These are phyloP conservation scores for Branchipolynoe longqiensis DNA, from an alignment of 2,888 invertebrate species.

Conservation along the genomic window DNA sequence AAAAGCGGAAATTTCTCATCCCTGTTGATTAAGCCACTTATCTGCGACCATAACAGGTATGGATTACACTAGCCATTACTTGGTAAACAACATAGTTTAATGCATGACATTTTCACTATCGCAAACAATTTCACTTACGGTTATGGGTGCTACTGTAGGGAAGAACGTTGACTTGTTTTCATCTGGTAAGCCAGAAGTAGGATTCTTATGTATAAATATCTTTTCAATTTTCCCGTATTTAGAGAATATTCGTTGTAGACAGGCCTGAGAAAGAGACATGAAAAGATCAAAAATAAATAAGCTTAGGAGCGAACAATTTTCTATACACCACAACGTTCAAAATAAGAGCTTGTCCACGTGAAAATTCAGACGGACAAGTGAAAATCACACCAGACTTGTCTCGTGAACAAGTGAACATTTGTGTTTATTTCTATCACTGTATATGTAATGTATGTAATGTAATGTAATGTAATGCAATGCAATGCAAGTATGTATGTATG, in stretches of 20 bases:
- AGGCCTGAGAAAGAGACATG: constrained; percentile 74
- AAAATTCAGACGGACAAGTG: too few relatives aligned
- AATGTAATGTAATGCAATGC: too few relatives aligned
- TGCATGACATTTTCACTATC: not conserved
- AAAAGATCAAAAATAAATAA: constrained; percentile 6
- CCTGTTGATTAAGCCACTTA: too few relatives aligned
- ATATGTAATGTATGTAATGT: too few relatives aligned
- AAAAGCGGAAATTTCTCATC: not conserved
- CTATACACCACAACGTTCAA: too few relatives aligned
- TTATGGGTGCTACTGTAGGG: constrained; percentile 64
- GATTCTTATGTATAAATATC: constrained; percentile 81
- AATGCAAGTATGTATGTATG: too few relatives aligned
- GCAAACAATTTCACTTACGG: constrained; percentile 63
- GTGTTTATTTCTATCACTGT: too few relatives aligned
- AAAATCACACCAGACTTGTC: too few relatives aligned
- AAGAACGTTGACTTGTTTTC: constrained; percentile 77
- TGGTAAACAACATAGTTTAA: not conserved
- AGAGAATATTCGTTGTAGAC: constrained; percentile 79
- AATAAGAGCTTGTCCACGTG: too few relatives aligned
- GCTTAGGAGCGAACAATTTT: too few relatives aligned
- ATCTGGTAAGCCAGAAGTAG: constrained; percentile 77
- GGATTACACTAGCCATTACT: not conserved
- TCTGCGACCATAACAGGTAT: too few relatives aligned
- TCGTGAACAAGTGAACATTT: too few relatives aligned
- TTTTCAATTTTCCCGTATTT: constrained; percentile 80